Evolutionary conservation across 1,140 invertebrate species (phyloP), one percentile per base, ranked within the genome.

Genomic region (Zelostemma sp.): DNA sequence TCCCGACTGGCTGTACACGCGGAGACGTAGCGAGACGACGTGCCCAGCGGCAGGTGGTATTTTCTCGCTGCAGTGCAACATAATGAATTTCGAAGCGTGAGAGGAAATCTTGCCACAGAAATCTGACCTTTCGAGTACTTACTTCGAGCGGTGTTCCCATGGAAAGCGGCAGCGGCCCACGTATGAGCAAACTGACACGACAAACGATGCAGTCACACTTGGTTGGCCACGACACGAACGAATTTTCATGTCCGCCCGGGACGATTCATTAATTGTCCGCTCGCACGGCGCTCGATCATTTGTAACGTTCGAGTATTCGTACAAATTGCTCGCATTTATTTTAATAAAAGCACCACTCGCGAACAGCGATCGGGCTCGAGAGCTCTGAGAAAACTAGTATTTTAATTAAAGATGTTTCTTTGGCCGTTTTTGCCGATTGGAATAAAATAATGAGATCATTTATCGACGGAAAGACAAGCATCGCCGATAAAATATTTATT

Each of bases 21-120:
- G 25, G 25, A 28, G 8, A 28, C 25, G 25, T 8, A 8, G 25
- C 35, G 11, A 43, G 12, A 46, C 43, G 9, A 46, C 17, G 16
- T 46, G 1, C 1, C 43, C 33, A 55, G 21, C n/a, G 40, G 57
- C 28, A 45, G 43, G 43, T 33, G 38, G 17, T 54, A 62, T 55
- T 48, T 58, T 31, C 43, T 43, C 21, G 12, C 40, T 14, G 54
- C 17, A 18, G 33, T 15, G 17, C n/a, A 55, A 41, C 40, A 15
- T 53, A 64, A 58, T 65, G 48, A 53, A 65, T 58, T 65, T 53
- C 16, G 12, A 58, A 65, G 55, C 55, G 49, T 58, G 62, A 65
- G 55, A 65, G 55, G 50, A 43, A 65, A 58, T 48, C 54, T 58
- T 58, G 43, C 18, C 19, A 31, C 31, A 58, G 43, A 66, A 59